Evolutionary conservation across 2,797 vertebrate genomes (phyloP).

Genomic region (Zenarchopterus dispar): DNA sequence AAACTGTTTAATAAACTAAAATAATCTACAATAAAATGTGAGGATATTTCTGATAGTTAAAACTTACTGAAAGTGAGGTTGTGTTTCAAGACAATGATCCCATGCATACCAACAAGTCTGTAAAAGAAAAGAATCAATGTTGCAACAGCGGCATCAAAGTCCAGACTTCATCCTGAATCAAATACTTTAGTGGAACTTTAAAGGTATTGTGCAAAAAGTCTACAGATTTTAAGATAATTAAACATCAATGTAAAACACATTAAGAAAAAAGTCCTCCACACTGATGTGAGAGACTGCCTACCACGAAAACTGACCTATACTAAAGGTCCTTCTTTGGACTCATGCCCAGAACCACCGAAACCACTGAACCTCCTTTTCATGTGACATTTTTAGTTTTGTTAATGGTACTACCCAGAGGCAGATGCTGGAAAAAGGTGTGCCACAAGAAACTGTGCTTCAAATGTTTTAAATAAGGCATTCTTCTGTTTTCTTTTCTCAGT

Average conservation of each 20-base stretch:
- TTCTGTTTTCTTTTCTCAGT: not conserved
- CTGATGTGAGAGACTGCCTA: not conserved
- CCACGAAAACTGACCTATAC: conserved; percentile 6
- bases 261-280: not conserved
- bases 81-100: too few species aligned
- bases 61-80: too few species aligned
- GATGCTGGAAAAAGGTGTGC: conserved; percentile 25
- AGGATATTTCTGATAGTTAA: too few species aligned
- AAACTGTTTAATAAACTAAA: too few species aligned
- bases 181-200: too few species aligned
- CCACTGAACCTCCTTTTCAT: conserved; percentile 16
- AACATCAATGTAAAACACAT: not conserved
- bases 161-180: too few species aligned
- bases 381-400: conserved; percentile 50
- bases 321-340: conserved; percentile 35
- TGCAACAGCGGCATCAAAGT: too few species aligned
- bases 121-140: too few species aligned
- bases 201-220: too few species aligned
- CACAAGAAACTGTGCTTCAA: conserved; percentile 1
- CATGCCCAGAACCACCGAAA: conserved; percentile 8
- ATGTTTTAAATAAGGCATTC: conserved; percentile 24
- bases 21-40: too few species aligned
- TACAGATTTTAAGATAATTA: not conserved
- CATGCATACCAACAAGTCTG: too few species aligned
- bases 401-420: conserved; percentile 39